Percentiles rank a stretch among this genome's conserved stretches.
phyloP scores from a whole-genome alignment of 92 coral and sea anemone genomes.

The Zoanthus sociatus region DNA sequence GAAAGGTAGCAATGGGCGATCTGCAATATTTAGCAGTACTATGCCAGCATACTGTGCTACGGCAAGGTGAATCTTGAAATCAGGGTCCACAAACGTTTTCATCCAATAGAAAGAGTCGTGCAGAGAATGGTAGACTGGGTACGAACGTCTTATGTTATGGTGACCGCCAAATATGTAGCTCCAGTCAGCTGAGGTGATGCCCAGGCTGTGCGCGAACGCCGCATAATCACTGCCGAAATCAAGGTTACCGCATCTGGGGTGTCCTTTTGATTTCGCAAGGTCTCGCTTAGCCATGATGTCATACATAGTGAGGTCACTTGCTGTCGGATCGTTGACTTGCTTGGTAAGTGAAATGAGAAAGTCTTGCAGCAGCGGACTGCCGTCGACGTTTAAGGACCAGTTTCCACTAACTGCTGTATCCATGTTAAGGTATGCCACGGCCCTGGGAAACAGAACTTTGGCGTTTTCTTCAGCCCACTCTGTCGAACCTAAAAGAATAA shows the following conservation, averaged over 20 bases:
- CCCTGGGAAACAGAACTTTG: slow-evolving; percentile 73
- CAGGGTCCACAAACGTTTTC: slow-evolving; percentile 87
- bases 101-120: slow-evolving; percentile 86
- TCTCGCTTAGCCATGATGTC: slow-evolving; percentile 91
- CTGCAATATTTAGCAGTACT: slow-evolving; percentile 74
- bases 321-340: slow-evolving; percentile 85
- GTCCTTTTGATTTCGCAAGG: slow-evolving; percentile 53
- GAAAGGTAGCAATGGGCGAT: slow-evolving; percentile 76
- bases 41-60: slow-evolving; percentile 76
- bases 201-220: slow-evolving; percentile 84
- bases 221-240: slow-evolving; percentile 90
- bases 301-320: slow-evolving; percentile 70
- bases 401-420: slow-evolving; percentile 92
- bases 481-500: slow-evolving; percentile 83
- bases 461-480: slow-evolving; percentile 97
- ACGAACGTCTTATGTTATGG: slow-evolving; percentile 71
- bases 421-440: slow-evolving; percentile 90
- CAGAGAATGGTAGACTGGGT: slow-evolving; percentile 89
- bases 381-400: slow-evolving; percentile 77
- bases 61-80: slow-evolving; percentile 88
- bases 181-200: slow-evolving; percentile 87
- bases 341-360: slow-evolving; percentile 78
- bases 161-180: slow-evolving; percentile 85
- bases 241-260: slow-evolving; percentile 67
- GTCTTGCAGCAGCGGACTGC: slow-evolving; percentile 84